Conservation (phyloP, 1,140 invertebrate species). For the Eciton burchellii region DNA sequence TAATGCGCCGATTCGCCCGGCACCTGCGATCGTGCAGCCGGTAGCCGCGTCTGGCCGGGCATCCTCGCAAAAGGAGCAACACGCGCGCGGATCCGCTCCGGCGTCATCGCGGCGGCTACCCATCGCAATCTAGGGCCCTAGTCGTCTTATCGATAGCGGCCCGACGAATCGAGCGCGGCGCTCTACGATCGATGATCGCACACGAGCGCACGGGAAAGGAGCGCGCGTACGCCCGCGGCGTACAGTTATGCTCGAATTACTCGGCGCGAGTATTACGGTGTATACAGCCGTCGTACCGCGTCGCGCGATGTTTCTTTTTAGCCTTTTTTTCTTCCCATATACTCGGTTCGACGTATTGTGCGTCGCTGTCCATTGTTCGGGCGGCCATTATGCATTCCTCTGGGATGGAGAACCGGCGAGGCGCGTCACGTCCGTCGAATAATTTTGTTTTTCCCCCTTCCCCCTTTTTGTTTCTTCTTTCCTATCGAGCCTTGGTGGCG, state of each 20-base stretch:
- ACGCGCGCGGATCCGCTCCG: background rate
- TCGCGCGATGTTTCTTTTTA: slow-evolving; percentile 32
- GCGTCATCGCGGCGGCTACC: background rate
- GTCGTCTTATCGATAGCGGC: slow-evolving; percentile 45
- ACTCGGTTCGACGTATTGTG: slow-evolving; percentile 42
- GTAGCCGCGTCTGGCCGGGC: slow-evolving; percentile 14
- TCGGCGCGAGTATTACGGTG: slow-evolving; percentile 19
- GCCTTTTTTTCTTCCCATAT: slow-evolving; percentile 45
- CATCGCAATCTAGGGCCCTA: slow-evolving; percentile 32
- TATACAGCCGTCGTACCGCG: background rate
- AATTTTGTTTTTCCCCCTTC: slow-evolving; percentile 14
- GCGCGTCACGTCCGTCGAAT: slow-evolving; percentile 23
- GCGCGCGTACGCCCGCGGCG: background rate
- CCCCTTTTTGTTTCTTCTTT: too few species aligned
- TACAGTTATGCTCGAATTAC: slow-evolving; percentile 50
- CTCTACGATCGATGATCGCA: slow-evolving; percentile 28
- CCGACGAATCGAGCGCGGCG: slow-evolving; percentile 29
- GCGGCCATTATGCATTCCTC: slow-evolving; percentile 34
- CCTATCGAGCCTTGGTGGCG: slow-evolving; percentile 12
- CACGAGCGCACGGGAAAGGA: slow-evolving; percentile 8
- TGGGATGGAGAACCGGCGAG: slow-evolving; percentile 12
- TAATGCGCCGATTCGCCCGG: slow-evolving; percentile 31
- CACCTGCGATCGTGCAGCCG: slow-evolving; percentile 25
- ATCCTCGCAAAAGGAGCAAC: slow-evolving; percentile 27
- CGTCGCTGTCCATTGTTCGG: slow-evolving; percentile 45